Percentiles rank a stretch among this genome's conserved stretches.
Conservation (phyloP, 1,140 invertebrate genomes). For the Pseudomyrmex flavicornis region DNA sequence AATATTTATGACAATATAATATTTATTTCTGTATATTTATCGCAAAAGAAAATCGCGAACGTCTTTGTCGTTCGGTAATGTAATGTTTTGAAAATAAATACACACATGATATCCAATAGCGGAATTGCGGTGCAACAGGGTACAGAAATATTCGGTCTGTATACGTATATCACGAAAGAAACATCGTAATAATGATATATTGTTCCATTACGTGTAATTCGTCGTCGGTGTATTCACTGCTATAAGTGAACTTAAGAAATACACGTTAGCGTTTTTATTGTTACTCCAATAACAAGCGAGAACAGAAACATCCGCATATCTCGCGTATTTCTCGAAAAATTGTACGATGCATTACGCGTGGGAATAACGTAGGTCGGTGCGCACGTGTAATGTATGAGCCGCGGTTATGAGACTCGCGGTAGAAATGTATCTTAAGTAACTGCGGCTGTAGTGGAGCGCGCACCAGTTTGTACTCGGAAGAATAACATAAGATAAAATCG, state of each 20-base stretch:
- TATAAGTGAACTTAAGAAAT: conserved; percentile 1
- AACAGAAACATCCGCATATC: conserved; percentile 43
- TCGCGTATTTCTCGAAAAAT: conserved; percentile 47
- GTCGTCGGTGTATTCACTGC: not conserved
- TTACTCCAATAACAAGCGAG: not conserved
- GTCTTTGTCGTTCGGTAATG: not conserved
- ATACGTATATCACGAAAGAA: not conserved
- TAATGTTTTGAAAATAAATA: conserved; percentile 10
- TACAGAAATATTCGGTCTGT: not conserved
- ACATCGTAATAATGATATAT: conserved; percentile 11
- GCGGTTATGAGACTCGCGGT: conserved; percentile 51
- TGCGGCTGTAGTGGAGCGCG: conserved; percentile 34
- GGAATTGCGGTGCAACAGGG: not conserved
- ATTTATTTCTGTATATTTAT: not conserved
- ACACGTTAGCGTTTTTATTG: not conserved
- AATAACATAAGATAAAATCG: conserved; percentile 64
- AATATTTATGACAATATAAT: too few species aligned
- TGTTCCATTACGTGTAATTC: conserved; percentile 13
- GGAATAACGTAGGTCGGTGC: conserved; percentile 26
- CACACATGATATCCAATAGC: not conserved
- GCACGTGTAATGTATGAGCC: conserved; percentile 13
- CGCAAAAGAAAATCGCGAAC: not conserved
- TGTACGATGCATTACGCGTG: conserved; percentile 45
- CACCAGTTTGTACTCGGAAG: conserved; percentile 40
- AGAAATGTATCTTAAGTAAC: conserved; percentile 71